Evolutionary conservation across 2,888 invertebrate genomes (phyloP).

Genomic region (Rotaria magnacalcarata): DNA sequence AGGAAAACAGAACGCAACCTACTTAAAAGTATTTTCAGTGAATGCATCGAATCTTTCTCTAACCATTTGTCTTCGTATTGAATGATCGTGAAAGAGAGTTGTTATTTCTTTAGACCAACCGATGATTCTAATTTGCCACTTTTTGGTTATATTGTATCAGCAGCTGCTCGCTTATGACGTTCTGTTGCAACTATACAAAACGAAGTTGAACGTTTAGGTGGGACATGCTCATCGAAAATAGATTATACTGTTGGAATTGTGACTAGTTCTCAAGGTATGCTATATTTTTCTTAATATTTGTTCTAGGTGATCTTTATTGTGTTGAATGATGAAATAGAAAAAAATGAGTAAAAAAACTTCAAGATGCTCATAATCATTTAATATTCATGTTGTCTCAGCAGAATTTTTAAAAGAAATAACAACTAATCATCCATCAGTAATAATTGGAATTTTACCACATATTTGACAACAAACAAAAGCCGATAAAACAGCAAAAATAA

Average conservation of each 20-base stretch:
- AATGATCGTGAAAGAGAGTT: no score
- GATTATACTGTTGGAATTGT: constrained; percentile 69
- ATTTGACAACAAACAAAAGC: constrained; percentile 25
- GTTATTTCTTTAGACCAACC: not conserved
- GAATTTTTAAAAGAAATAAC: constrained; percentile 63
- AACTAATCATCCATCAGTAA: not conserved
- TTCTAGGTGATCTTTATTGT: not conserved
- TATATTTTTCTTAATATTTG: not conserved
- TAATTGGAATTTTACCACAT: constrained; percentile 33
- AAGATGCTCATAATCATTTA: constrained; percentile 66
- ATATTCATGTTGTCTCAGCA: constrained; percentile 76
- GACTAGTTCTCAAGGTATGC: constrained; percentile 66
- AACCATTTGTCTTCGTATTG: no score
- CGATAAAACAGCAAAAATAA: not conserved
- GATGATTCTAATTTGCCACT: not conserved
- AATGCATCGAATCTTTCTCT: no score
- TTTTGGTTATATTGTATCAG: not conserved
- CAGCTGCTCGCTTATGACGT: not conserved
- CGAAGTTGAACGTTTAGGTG: constrained; percentile 70
- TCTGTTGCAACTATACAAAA: constrained; percentile 4
- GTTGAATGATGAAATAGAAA: constrained; percentile 66
- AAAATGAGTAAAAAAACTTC: constrained; percentile 67
- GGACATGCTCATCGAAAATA: constrained; percentile 68
- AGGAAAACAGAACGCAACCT: no score
- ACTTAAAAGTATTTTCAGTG: no score